phyloP scores from a whole-genome alignment of 2,888 invertebrate species.

The Phrixothrix hirtus region DNA sequence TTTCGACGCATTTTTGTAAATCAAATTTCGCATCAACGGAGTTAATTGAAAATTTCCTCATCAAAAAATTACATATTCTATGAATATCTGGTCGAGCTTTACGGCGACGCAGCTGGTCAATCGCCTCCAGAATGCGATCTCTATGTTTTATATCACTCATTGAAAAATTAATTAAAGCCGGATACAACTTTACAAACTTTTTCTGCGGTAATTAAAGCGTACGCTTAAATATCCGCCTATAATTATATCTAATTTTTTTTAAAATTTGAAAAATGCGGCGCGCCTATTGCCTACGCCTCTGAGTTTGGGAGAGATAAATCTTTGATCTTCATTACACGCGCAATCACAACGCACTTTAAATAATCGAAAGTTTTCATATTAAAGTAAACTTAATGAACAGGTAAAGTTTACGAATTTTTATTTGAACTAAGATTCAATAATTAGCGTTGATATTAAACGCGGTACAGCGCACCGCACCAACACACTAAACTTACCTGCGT shows the following conservation, averaged over 20 bases:
- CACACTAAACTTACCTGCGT: slow-evolving; percentile 16
- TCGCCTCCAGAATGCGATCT: slow-evolving; percentile 79
- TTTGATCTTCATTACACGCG: slow-evolving; percentile 8
- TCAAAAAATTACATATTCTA: slow-evolving; percentile 80
- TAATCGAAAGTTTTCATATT: background rate
- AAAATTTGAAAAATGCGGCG: too few relatives aligned
- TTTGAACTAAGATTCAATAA: background rate
- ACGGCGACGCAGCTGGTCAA: slow-evolving; percentile 79
- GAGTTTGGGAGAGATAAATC: slow-evolving; percentile 19
- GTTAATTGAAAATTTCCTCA: slow-evolving; percentile 72
- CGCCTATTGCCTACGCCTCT: slow-evolving; percentile 12
- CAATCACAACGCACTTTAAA: slow-evolving; percentile 17
- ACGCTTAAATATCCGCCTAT: too few relatives aligned
- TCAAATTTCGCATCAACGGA: slow-evolving; percentile 71
- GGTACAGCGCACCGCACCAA: slow-evolving; percentile 9
- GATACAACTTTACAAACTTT: too few relatives aligned
- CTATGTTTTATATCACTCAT: slow-evolving; percentile 65
- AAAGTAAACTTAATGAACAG: too few relatives aligned
- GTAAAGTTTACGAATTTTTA: too few relatives aligned
- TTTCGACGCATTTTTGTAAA: slow-evolving; percentile 74
- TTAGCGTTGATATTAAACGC: background rate
- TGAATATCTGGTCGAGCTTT: slow-evolving; percentile 85
- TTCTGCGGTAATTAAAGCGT: too few relatives aligned
- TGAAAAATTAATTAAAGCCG: background rate
- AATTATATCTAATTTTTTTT: too few relatives aligned